Conservation (phyloP, 2,113 vertebrate genomes). For the Malurus melanocephalus region DNA sequence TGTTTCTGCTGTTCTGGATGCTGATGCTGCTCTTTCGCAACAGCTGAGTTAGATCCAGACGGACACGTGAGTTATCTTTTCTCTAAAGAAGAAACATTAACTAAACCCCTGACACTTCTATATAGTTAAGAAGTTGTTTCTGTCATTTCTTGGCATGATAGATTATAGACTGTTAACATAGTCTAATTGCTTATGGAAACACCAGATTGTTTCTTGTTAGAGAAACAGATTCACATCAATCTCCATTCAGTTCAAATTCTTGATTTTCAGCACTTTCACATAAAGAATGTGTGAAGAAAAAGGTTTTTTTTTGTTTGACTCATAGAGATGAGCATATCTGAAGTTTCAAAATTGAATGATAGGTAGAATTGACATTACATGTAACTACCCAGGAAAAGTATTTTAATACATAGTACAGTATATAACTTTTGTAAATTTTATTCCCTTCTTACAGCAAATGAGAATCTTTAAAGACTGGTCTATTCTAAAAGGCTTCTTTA, state of each 20-base stretch:
- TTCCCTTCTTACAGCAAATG: not conserved
- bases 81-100: slow-evolving; percentile 4
- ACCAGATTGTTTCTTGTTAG: not conserved
- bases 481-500: not conserved
- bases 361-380: not conserved
- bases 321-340: not conserved
- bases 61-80: slow-evolving; percentile 5
- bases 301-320: not conserved
- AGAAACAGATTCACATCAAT: not conserved
- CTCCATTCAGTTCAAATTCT: not conserved
- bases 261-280: not conserved
- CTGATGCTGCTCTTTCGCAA: slow-evolving; percentile 40
- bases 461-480: not conserved
- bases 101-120: not conserved
- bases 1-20: slow-evolving; percentile 42
- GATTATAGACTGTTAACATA: not conserved
- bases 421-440: not conserved
- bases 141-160: not conserved
- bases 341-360: not conserved
- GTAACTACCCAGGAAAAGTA: not conserved
- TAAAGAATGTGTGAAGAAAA: not conserved
- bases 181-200: not conserved
- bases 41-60: slow-evolving; percentile 31
- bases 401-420: not conserved
- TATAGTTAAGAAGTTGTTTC: not conserved